Conservation (phyloP, 2,113 vertebrate genomes). For the Athene cunicularia region DNA sequence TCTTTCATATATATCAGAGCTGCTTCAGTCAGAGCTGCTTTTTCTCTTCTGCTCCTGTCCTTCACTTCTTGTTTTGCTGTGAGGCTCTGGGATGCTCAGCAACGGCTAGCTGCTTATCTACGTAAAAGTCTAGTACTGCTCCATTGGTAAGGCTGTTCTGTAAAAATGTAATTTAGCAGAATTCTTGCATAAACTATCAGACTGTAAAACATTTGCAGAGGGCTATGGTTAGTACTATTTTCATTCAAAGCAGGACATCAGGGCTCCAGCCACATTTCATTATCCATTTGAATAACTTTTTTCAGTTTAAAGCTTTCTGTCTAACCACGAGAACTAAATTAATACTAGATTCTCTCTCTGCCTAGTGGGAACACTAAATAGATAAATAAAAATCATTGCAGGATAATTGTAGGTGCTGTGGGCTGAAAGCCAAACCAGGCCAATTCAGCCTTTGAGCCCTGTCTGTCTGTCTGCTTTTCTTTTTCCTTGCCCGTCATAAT, state of each 20-base stretch:
- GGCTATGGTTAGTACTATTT: slow-evolving; percentile 33
- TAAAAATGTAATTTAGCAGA: slow-evolving; percentile 2
- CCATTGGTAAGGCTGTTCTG: not conserved
- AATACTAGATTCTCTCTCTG: slow-evolving; percentile 59
- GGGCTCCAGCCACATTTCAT: slow-evolving; percentile 56
- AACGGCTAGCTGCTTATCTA: not conserved
- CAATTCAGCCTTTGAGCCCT: slow-evolving; percentile 61
- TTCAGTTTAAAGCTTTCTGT: slow-evolving; percentile 69
- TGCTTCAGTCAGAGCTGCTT: not conserved
- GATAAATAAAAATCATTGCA: slow-evolving; percentile 76
- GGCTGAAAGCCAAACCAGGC: slow-evolving; percentile 70
- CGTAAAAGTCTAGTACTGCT: not conserved
- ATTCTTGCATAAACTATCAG: slow-evolving; percentile 39
- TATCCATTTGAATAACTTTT: slow-evolving; percentile 75
- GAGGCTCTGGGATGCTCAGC: not conserved
- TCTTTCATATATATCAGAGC: not conserved
- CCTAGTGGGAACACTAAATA: slow-evolving; percentile 71
- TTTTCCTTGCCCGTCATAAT: slow-evolving; percentile 68
- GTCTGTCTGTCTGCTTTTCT: slow-evolving; percentile 59
- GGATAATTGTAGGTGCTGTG: slow-evolving; percentile 74
- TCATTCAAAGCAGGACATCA: slow-evolving; percentile 43
- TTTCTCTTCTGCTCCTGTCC: not conserved
- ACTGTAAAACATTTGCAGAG: slow-evolving; percentile 18
- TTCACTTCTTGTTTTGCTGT: not conserved
- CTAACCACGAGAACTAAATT: slow-evolving; percentile 71